Conservation (phyloP, 2,888 invertebrate species). For the Sthenelais limicola region DNA sequence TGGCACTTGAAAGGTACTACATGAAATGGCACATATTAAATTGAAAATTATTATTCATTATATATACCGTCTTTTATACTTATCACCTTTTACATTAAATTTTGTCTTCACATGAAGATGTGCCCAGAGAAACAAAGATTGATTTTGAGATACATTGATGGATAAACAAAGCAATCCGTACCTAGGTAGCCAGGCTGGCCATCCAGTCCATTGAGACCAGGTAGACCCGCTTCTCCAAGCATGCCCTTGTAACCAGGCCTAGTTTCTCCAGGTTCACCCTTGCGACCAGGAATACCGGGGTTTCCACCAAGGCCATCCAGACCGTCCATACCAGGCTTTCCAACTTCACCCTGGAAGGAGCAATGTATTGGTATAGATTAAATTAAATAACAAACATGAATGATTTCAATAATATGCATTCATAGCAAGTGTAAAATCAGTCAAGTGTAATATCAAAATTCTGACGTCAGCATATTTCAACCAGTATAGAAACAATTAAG, state of each 20-base stretch:
- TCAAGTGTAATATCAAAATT: too few species aligned
- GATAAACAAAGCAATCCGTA: too few species aligned
- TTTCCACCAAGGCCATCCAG: constrained; percentile 42
- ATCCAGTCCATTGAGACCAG: constrained; percentile 40
- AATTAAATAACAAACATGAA: too few species aligned
- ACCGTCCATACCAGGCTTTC: constrained; percentile 41
- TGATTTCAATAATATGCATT: too few species aligned
- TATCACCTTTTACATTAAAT: too few species aligned
- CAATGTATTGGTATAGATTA: too few species aligned
- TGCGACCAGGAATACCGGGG: constrained; percentile 34
- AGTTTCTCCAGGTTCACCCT: constrained; percentile 33
- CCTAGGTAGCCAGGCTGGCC: neutral
- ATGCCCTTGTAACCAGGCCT: constrained; percentile 30
- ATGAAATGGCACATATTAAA: neutral
- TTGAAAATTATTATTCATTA: neutral
- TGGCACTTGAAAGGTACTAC: neutral
- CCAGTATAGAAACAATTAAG: too few species aligned
- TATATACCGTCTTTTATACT: too few species aligned
- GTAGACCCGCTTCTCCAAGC: constrained; percentile 40
- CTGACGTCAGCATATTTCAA: too few species aligned
- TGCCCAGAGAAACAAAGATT: neutral
- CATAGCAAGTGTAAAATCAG: too few species aligned
- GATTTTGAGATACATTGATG: too few species aligned
- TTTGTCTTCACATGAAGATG: too few species aligned
- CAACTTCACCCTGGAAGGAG: constrained; percentile 30